Evolutionary conservation across 2,113 vertebrate genomes (phyloP).

Genomic region (Psammodynastes pulverulentus): DNA sequence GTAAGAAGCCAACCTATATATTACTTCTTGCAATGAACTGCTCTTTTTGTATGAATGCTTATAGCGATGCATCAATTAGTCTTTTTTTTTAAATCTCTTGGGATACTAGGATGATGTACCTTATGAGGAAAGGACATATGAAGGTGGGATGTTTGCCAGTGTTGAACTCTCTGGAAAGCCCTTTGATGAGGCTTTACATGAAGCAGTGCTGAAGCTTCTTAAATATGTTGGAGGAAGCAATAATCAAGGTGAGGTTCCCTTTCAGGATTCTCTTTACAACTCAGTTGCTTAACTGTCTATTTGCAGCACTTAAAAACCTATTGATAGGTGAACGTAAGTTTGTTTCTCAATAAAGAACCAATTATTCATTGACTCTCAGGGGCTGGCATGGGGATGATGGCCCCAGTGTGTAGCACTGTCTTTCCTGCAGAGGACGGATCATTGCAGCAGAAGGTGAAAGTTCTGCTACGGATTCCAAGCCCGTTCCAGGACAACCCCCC

Average conservation of each 20-base stretch:
- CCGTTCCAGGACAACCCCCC: conserved; percentile 78
- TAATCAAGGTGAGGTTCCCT: conserved; percentile 74
- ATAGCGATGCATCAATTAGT: background rate
- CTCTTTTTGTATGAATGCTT: background rate
- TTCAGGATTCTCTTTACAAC: fast-evolving
- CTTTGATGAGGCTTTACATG: conserved; percentile 83
- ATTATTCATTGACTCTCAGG: conserved; percentile 61
- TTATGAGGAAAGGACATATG: conserved; percentile 83
- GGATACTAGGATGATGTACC: conserved; percentile 76
- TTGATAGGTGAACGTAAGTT: background rate
- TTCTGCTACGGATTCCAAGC: conserved; percentile 78
- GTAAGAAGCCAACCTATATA: background rate
- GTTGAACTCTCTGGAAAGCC: conserved; percentile 78
- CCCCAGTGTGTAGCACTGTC: conserved; percentile 81
- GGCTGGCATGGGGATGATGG: conserved; percentile 83
- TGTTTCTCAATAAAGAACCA: background rate
- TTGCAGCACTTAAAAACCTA: background rate
- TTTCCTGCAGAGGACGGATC: conserved; percentile 81
- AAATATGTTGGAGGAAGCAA: conserved; percentile 89
- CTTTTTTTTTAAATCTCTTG: background rate
- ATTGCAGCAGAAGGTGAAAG: conserved; percentile 80
- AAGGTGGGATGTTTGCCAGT: conserved; percentile 74
- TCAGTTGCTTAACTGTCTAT: fast-evolving
- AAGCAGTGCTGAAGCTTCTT: conserved; percentile 81
- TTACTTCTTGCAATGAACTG: background rate